Base-by-base conservation (phyloP, 2,797 vertebrate genomes). In the Lates japonicus region DNA sequence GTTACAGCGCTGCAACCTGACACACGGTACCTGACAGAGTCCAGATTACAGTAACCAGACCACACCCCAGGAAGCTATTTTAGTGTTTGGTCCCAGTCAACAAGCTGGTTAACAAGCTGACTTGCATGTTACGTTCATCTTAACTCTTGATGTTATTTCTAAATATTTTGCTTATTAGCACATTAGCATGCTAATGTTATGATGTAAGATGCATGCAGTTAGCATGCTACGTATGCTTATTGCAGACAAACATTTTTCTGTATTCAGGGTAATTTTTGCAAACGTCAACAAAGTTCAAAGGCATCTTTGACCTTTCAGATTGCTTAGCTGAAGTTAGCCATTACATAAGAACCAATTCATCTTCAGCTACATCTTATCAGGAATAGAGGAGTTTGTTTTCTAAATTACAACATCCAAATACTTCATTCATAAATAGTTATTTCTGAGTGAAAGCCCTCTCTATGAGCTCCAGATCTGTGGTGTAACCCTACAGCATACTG, bases 401-500 rank as follows among this genome's bases (percentile, higher is more conserved):
- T 17, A 4, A 5, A 42, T 2, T 22, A 1, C 9, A 20, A 62
- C 52, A 13, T 5, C 20, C 12, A 19, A 51, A 69, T 35, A 41
- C 5, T 29, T 35, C 5, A 9, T 63, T 61, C 20, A 19, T 13
- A 20, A 14, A 25, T 35, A 20, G 33, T 52, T 44, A 22, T 57
- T n/a, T 63, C 2, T 20, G 3, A 57, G 31, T 68, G 19, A 58
- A 33, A 67, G 0, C 42, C 20, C 6, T 20, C 5, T 44, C 20
- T 25, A 3, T n/a, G 72, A 64, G 33, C 11, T 66, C 3, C 33
- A 74, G 69, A 7, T 54, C 92, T n/a, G 52, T 13, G 69, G 33
- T 92, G 94, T 90, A 95, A 93, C 88, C 88, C 92, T 93, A 83
- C 87, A 92, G 91, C 93, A 87, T 85, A 85, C 91, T 91, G 92